A percentile compares a stretch with the other conserved stretches of the same genome.
phyloP scores from a whole-genome alignment of 1,140 invertebrate species.

The Samia ricini region DNA sequence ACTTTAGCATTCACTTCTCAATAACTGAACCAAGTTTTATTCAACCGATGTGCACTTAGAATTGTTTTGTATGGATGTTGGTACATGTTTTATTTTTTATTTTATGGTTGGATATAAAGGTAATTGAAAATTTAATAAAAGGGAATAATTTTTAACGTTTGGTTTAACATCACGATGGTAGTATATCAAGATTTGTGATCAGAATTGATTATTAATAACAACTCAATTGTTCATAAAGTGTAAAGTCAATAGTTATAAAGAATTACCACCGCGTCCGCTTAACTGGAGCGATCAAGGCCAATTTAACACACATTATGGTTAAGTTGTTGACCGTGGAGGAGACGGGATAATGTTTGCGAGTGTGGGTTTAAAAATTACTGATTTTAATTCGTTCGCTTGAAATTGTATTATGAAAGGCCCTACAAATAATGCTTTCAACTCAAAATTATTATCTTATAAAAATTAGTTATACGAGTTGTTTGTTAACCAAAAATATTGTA shows the following conservation, averaged over 20 bases:
- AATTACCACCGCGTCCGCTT: neutral
- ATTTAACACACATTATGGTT: neutral
- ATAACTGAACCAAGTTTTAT: neutral
- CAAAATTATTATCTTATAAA: too few relatives aligned
- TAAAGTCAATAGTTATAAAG: neutral
- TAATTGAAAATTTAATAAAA: too few relatives aligned
- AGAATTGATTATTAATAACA: neutral
- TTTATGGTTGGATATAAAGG: too few relatives aligned
- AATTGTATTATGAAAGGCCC: too few relatives aligned
- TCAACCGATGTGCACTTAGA: neutral
- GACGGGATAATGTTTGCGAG: constrained; percentile 12
- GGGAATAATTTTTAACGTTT: too few relatives aligned
- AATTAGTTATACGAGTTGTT: too few relatives aligned
- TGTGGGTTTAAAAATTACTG: neutral
- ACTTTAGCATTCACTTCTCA: neutral
- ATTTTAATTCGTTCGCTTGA: too few relatives aligned
- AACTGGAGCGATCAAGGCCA: neutral
- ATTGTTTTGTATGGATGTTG: neutral
- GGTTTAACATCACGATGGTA: too few relatives aligned
- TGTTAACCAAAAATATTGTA: too few relatives aligned
- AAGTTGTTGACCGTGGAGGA: constrained; percentile 13
- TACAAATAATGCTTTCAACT: too few relatives aligned
- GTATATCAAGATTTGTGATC: too few relatives aligned
- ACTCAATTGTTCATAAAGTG: neutral
- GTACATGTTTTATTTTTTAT: too few relatives aligned